Base-by-base conservation (phyloP, 1,140 invertebrate genomes). In the Drosophila punjabiensis region DNA sequence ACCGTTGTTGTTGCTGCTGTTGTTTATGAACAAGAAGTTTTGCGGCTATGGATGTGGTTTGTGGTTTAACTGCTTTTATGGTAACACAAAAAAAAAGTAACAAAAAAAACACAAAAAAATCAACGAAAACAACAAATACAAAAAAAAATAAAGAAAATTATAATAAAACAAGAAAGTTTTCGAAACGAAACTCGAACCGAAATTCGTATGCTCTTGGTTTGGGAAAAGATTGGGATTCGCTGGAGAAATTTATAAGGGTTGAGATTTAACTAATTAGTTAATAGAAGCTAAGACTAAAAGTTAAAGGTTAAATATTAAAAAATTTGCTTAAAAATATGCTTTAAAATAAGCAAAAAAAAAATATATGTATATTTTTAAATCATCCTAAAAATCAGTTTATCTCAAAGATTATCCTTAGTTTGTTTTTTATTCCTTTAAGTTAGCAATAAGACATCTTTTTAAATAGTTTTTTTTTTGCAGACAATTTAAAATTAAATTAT, bases 51-150 rank as follows among this genome's bases (percentile, higher is more conserved):
- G 86, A 89, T 89, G 86, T 89, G 86, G 86, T 89, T 89, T 89
- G 86, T 89, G 86, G 86, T 90, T 90, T 85, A 89, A 86, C 86
- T 90, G 82, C 86, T 89, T 89, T 89, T 90, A 89, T 90, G 86
- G 82, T 78, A 85, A 86, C 82, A 85, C 43, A 84, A 89, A 77
- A 68, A 67, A 55, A 28, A 63, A 50, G 41, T 60, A 69, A 41
- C 71, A 62, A 62, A 48, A n/a, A 50, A 28, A 56, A 55, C 16
- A 50, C 8, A 63, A 45, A n/a, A 70, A 70, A 82, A 64, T 37
- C 56, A 69, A 52, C 37, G 18, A 68, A 74, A 70, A 76, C 48
- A 73, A 67, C 76, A 63, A 60, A 74, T 43, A 24, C n/a, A 64
- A 63, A 65, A 65, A 65, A 63, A 47, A 66, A 10, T 37, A 62